phyloP scores from a whole-genome alignment of 2,888 invertebrate genomes.

The Agapostemon virescens region DNA sequence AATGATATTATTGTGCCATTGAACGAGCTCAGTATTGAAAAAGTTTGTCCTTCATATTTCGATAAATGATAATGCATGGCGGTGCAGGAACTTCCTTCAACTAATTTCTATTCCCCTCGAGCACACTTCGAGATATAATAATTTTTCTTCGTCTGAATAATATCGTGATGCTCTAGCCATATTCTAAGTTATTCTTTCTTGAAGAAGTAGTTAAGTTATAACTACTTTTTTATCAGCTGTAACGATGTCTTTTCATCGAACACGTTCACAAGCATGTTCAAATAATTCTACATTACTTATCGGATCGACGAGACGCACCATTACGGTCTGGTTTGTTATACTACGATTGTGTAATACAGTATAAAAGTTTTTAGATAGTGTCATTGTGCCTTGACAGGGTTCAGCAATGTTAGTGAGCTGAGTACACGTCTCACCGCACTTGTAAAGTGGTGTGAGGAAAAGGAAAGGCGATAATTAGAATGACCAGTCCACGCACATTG shows the following conservation, averaged over 20 bases:
- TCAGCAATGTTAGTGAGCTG: too few species aligned
- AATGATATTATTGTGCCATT: constrained; percentile 58
- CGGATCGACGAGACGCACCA: neutral
- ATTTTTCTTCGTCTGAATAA: neutral
- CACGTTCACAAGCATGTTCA: neutral
- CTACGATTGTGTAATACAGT: too few species aligned
- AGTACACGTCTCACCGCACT: too few species aligned
- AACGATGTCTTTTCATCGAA: neutral
- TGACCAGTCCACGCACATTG: too few species aligned
- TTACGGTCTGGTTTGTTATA: too few species aligned
- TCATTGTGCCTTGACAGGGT: too few species aligned
- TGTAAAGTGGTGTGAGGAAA: too few species aligned
- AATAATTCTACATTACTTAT: neutral
- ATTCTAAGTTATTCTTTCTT: neutral
- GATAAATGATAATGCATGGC: constrained; percentile 58
- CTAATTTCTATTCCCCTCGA: constrained; percentile 30
- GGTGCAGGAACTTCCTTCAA: constrained; percentile 27
- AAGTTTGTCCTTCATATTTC: constrained; percentile 51
- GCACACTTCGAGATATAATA: constrained; percentile 1
- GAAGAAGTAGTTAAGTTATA: neutral
- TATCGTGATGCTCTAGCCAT: neutral
- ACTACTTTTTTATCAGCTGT: neutral
- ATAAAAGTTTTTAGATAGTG: too few species aligned
- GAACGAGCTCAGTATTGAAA: constrained; percentile 58
- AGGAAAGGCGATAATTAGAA: too few species aligned